A percentile compares a stretch with the other conserved stretches of the same genome.
These are phyloP conservation scores for Micronycteris hirsuta DNA, from an alignment of 2,113 vertebrate species.

Conservation along the genomic window DNA sequence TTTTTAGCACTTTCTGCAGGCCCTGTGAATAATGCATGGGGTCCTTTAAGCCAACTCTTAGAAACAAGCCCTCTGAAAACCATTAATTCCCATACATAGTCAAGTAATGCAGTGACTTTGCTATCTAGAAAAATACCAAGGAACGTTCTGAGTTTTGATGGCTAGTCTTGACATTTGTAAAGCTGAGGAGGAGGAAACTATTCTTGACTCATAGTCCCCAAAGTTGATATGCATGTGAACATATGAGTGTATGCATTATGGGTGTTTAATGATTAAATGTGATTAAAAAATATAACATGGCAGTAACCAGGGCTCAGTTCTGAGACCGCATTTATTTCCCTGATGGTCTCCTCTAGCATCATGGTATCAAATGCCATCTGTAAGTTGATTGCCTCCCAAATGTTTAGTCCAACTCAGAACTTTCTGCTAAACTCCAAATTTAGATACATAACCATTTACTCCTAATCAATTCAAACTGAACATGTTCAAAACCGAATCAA, in stretches of 20 bases:
- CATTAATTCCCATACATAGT: not conserved
- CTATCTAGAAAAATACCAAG: not conserved
- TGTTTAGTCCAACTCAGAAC: not conserved
- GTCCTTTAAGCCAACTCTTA: not conserved
- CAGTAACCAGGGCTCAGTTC: not conserved
- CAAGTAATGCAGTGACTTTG: not conserved
- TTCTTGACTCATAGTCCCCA: not conserved
- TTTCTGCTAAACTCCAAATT: not conserved
- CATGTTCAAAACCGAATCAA: not conserved
- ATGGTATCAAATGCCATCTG: not conserved
- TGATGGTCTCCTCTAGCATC: not conserved
- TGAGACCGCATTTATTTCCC: not conserved
- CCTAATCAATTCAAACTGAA: not conserved
- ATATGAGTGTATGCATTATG: not conserved
- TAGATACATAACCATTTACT: not conserved
- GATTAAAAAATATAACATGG: not conserved
- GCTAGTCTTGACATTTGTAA: not conserved
- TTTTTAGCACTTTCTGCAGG: constrained; percentile 38
- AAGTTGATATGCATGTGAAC: not conserved
- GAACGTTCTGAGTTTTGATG: not conserved
- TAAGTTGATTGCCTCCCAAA: not conserved
- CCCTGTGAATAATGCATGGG: not conserved
- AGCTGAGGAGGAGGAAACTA: not conserved
- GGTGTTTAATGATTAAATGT: constrained; percentile 1
- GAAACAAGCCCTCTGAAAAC: not conserved